A percentile compares a stretch with the other conserved stretches of the same genome.
These are phyloP conservation scores for Cataglyphis rosenhaueri DNA, from an alignment of 2,888 invertebrate species.

Conservation along the genomic window DNA sequence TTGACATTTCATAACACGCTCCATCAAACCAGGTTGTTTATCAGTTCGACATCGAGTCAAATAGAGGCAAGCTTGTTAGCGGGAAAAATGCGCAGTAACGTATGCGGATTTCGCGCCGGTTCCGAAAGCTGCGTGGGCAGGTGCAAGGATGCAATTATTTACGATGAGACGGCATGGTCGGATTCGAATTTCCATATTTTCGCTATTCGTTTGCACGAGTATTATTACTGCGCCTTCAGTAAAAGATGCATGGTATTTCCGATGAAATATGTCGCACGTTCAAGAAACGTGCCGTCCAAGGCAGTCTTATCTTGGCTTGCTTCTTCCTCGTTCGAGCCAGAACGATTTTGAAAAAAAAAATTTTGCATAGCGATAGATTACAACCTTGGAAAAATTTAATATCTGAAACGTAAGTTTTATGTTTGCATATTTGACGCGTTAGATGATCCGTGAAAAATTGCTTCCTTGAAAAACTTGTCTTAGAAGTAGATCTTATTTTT, in stretches of 20 bases:
- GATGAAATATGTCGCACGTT: conserved; percentile 43
- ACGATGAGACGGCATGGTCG: conserved; percentile 4
- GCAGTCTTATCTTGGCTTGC: conserved; percentile 12
- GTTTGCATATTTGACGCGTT: not conserved
- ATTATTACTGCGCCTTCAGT: conserved; percentile 25
- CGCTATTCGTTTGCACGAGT: conserved; percentile 33
- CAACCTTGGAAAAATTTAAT: conserved; percentile 30
- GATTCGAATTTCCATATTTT: conserved; percentile 53
- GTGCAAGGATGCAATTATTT: conserved; percentile 12
- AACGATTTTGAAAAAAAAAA: conserved; percentile 18
- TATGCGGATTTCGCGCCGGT: not conserved
- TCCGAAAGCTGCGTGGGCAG: conserved; percentile 6
- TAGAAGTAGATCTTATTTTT: not conserved
- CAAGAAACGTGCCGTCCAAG: conserved; percentile 31
- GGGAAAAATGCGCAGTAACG: conserved; percentile 46
- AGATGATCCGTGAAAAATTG: not conserved
- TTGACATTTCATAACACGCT: conserved; percentile 56
- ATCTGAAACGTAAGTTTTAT: conserved; percentile 15
- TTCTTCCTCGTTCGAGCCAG: not conserved
- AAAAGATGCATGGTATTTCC: conserved; percentile 27
- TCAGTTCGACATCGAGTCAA: conserved; percentile 42
- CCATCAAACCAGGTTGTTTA: conserved; percentile 36
- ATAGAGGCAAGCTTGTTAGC: conserved; percentile 24
- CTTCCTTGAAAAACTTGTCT: not conserved
- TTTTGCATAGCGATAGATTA: conserved; percentile 15